phyloP scores from a whole-genome alignment of 2,797 vertebrate species.

The Melanogrammus aeglefinus region DNA sequence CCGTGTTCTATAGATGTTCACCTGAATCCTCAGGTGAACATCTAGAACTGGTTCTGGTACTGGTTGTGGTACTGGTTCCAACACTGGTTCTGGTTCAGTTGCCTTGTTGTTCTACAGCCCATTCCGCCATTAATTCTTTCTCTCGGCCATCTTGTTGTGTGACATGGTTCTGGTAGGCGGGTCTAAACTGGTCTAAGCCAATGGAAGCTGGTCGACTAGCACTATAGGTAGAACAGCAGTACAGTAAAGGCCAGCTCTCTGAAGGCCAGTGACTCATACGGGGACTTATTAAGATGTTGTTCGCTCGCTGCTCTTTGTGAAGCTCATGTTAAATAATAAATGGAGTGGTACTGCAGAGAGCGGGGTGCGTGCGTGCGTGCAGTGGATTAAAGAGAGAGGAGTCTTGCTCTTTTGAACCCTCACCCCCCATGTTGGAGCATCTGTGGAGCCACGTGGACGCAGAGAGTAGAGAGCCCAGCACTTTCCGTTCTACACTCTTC shows the following conservation, averaged over 20 bases:
- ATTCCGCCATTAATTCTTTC: background rate
- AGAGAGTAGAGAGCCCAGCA: too few species aligned
- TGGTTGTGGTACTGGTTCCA: background rate
- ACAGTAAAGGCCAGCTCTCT: background rate
- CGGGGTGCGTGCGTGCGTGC: conserved; percentile 34
- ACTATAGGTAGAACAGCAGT: too few species aligned
- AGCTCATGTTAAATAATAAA: conserved; percentile 75
- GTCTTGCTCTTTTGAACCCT: background rate
- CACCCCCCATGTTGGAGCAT: too few species aligned
- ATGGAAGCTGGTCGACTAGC: background rate
- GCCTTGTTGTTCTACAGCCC: background rate
- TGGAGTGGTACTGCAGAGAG: conserved; percentile 72
- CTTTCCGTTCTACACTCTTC: background rate
- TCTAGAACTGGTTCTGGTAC: background rate
- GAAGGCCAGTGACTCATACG: background rate
- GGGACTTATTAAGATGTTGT: conserved; percentile 43
- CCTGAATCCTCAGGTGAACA: too few species aligned
- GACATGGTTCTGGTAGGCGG: background rate
- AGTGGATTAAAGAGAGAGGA: background rate
- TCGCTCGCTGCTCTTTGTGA: conserved; percentile 58
- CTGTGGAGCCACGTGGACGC: too few species aligned
- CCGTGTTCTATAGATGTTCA: too few species aligned
- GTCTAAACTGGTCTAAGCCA: background rate
- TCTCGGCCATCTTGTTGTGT: background rate
- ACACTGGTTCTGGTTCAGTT: background rate